Evolutionary conservation across 2,888 invertebrate genomes (phyloP), one percentile per base, ranked within the genome.

Genomic region (Micoletzkya japonica): DNA sequence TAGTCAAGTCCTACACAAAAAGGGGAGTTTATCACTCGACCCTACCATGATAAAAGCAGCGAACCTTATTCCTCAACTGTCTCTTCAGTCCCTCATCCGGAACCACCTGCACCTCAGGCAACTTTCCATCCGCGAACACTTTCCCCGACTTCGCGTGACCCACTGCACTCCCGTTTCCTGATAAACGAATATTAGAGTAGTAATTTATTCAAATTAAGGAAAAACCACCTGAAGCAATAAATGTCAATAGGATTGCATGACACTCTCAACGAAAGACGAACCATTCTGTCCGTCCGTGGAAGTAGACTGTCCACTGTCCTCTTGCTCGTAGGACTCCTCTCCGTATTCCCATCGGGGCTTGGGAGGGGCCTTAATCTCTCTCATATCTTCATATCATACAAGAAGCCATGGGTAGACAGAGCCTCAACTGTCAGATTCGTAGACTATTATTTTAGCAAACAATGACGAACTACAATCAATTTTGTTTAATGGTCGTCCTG

Each of bases 321-420:
- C 66, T 32, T 28, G 44, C 2, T 17, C 37, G 37, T n/a, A 39
- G 2, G 17, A 30, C 7, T 72, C 70, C 39, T 74, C 75, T 17
- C 71, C 73, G 37, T 69, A 70, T 34, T 79, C 80, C 82, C 82
- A 83, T 1, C 69, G 28, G 14, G 82, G 82, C 32, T 77, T 72
- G 2, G 72, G 74, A 1, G 80, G 80, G 7, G 74, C 73, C 72
- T 77, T n/a, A n/a, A n/a, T n/a, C n/a, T n/a, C n/a, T n/a, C n/a
- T n/a, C n/a, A n/a, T n/a, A n/a, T n/a, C n/a, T n/a, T n/a, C n/a
- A n/a, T n/a, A n/a, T n/a, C n/a, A n/a, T n/a, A n/a, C n/a, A n/a
- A n/a, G n/a, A n/a, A n/a, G n/a, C n/a, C n/a, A n/a, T n/a, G n/a
- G n/a, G n/a, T n/a, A n/a, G n/a, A n/a, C n/a, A n/a, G n/a, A n/a